Percentiles rank a stretch among this genome's conserved stretches.
phyloP scores from a whole-genome alignment of 2,113 vertebrate genomes.

The Clinocottus analis region DNA sequence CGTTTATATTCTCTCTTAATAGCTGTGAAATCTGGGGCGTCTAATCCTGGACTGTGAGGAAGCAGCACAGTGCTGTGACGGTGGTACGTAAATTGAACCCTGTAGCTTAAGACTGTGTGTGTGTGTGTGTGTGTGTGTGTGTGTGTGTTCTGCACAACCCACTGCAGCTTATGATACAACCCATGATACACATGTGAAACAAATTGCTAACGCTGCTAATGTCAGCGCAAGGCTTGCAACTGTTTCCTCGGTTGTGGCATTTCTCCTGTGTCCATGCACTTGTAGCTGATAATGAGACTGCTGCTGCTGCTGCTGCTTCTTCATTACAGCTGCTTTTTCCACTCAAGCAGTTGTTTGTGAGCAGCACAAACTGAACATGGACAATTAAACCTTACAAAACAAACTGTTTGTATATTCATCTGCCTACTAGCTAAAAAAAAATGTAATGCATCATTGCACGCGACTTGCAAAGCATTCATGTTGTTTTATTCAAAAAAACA shows the following conservation, averaged over 20 bases:
- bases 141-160: too few species aligned
- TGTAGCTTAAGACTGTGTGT: slow-evolving; percentile 20
- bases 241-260: slow-evolving; percentile 9
- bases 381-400: slow-evolving; percentile 43
- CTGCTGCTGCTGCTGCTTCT: slow-evolving; percentile 25
- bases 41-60: slow-evolving; percentile 21
- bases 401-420: background rate
- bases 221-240: slow-evolving; percentile 15
- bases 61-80: slow-evolving; percentile 27
- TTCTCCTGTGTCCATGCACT: slow-evolving; percentile 9
- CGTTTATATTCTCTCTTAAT: slow-evolving; percentile 49
- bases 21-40: slow-evolving; percentile 58
- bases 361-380: slow-evolving; percentile 19
- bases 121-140: background rate
- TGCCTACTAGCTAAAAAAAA: background rate
- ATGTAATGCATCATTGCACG: background rate
- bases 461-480: slow-evolving; percentile 7
- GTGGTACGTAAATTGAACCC: slow-evolving; percentile 49
- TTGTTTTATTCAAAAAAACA: slow-evolving; percentile 3
- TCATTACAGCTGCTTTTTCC: slow-evolving; percentile 29
- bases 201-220: slow-evolving; percentile 52
- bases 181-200: slow-evolving; percentile 55
- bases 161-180: too few species aligned
- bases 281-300: slow-evolving; percentile 24
- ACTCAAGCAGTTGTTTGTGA: slow-evolving; percentile 17